A percentile compares a stretch with the other conserved stretches of the same genome.
Conservation (phyloP, 2,113 vertebrate species). For the Paraplagusia blochii region DNA sequence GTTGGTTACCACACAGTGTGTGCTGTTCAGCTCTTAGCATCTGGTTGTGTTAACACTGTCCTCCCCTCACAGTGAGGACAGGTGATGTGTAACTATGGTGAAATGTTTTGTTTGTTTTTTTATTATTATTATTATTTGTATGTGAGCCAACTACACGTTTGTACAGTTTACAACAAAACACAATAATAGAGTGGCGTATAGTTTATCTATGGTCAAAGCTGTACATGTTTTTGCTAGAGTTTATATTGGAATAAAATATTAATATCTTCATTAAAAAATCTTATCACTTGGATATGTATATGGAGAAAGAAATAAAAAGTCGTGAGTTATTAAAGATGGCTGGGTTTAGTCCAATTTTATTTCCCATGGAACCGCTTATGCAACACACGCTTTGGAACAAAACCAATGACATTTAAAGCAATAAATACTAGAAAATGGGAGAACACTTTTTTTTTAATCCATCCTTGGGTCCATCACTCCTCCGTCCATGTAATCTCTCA, state of each 20-base stretch:
- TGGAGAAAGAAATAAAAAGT: slow-evolving; percentile 68
- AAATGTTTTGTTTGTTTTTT: slow-evolving; percentile 22
- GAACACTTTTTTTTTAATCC: background rate
- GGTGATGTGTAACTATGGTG: slow-evolving; percentile 56
- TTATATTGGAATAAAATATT: slow-evolving; percentile 73
- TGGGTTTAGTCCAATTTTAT: slow-evolving; percentile 43
- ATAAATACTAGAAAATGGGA: no score
- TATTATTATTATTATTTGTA: no score
- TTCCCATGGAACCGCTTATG: slow-evolving; percentile 5
- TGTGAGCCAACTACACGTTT: slow-evolving; percentile 53
- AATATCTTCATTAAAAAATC: slow-evolving; percentile 66
- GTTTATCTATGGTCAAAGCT: slow-evolving; percentile 70
- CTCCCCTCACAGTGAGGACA: background rate
- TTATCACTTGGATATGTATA: slow-evolving; percentile 67
- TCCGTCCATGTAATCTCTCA: background rate
- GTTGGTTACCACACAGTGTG: slow-evolving; percentile 24
- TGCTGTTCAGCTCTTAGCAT: slow-evolving; percentile 26
- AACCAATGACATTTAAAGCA: background rate
- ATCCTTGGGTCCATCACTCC: background rate
- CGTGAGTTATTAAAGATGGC: slow-evolving; percentile 17
- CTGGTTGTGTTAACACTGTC: slow-evolving; percentile 17
- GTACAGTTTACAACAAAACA: slow-evolving; percentile 60
- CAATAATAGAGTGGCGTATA: slow-evolving; percentile 63
- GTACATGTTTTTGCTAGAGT: slow-evolving; percentile 79
- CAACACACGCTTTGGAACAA: slow-evolving; percentile 1